Evolutionary conservation across 2,797 vertebrate genomes (phyloP).

Genomic region (Nasua narica): DNA sequence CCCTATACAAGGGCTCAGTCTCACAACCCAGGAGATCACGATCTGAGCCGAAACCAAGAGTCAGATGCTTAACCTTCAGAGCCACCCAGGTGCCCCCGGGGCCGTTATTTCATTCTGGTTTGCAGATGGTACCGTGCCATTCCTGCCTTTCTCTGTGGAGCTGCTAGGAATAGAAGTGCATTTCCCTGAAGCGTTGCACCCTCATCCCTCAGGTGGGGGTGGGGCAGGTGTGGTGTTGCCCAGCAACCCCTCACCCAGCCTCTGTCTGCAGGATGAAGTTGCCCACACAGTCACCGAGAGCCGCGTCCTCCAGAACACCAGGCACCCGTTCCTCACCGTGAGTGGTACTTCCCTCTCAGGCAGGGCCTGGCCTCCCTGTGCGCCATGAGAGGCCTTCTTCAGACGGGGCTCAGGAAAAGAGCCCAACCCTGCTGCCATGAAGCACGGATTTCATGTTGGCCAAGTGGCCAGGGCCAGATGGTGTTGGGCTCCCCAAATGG

Average conservation of each 20-base stretch:
- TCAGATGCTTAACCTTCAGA: neutral
- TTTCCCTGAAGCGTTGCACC: neutral
- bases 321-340: slow-evolving; percentile 96
- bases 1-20: neutral
- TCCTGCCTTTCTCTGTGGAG: neutral
- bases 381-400: neutral
- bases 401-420: neutral
- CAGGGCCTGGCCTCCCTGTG: neutral
- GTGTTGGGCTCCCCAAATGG: neutral
- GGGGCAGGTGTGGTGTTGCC: neutral
- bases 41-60: neutral
- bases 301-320: slow-evolving; percentile 95
- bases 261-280: slow-evolving; percentile 90
- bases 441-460: neutral
- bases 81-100: neutral
- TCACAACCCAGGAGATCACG: neutral
- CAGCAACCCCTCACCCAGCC: neutral
- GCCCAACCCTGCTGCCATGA: neutral
- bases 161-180: neutral
- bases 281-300: slow-evolving; percentile 97
- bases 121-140: rapidly evolving
- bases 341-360: slow-evolving; percentile 36
- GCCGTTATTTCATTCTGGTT: neutral
- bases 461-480: neutral
- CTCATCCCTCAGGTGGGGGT: neutral